Evolutionary conservation across 2,888 invertebrate genomes (phyloP).

Genomic region (Carabus problematicus): DNA sequence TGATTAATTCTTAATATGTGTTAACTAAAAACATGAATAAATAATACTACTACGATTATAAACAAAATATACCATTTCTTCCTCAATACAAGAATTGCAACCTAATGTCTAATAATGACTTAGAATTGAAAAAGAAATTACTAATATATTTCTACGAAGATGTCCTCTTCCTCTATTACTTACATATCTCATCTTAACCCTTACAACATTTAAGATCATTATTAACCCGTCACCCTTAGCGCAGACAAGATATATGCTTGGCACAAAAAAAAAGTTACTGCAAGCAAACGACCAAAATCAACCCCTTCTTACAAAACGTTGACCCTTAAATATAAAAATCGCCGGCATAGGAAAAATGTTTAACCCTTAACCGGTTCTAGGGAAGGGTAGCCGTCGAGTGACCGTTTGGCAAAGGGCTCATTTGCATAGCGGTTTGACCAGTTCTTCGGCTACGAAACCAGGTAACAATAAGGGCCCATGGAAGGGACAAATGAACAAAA

Average conservation of each 20-base stretch:
- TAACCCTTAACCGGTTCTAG: conserved; percentile 33
- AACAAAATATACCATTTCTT: too few relatives aligned
- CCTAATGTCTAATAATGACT: too few relatives aligned
- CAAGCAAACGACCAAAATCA: conserved; percentile 3
- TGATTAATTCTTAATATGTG: too few relatives aligned
- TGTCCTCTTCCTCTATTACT: too few relatives aligned
- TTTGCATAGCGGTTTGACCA: conserved; percentile 41
- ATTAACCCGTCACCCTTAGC: not conserved
- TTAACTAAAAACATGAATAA: too few relatives aligned
- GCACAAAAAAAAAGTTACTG: not conserved
- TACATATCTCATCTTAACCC: too few relatives aligned
- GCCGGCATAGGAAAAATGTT: conserved; percentile 16
- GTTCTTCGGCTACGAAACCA: conserved; percentile 27
- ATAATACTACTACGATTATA: too few relatives aligned
- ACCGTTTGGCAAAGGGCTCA: conserved; percentile 27
- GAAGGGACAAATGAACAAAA: conserved; percentile 8
- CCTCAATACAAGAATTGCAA: too few relatives aligned
- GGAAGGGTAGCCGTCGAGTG: conserved; percentile 17
- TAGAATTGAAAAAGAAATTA: too few relatives aligned
- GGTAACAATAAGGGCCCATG: conserved; percentile 21
- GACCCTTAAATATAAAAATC: conserved; percentile 42
- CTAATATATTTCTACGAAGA: too few relatives aligned
- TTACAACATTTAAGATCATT: too few relatives aligned
- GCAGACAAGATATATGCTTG: conserved; percentile 15
- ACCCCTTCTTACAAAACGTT: conserved; percentile 19